Base-by-base conservation (phyloP, 2,797 vertebrate genomes). In the Labeo calbasu region DNA sequence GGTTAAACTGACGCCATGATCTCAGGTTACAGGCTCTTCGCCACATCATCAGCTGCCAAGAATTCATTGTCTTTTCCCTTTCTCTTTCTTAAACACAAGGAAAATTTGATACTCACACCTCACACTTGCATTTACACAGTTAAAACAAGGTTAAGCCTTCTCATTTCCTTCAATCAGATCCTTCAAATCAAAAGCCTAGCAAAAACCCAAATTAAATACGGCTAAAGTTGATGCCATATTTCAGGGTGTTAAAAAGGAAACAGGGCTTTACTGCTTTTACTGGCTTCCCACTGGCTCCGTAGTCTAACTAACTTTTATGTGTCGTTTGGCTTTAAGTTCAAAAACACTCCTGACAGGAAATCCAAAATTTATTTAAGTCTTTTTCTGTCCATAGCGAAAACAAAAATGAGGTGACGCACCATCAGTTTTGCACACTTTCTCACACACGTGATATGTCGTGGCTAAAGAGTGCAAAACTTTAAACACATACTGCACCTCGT, bases 1-100 rank as follows among this genome's bases (percentile, higher is more conserved):
- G 25, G 66, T 79, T 65, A 65, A 78, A 65, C 79, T 59, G 55
- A 86, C 79, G 36, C 69, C n/a, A 61, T 82, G 79, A 88, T 59
- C 73, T 66, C 55, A 85, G 75, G 69, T 76, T 83, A 69, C 83
- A 78, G 65, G 70, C 68, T 71, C 77, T 81, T 84, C 25, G 9
- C 71, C 69, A 76, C 63, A 66, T 14, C 65, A 65, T 61, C 55
- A 85, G 50, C 53, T 77, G 85, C 70, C 40, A 69, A 66, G 25
- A 51, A 50, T 80, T 83, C 32, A 85, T 79, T 53, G 77, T 63
- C 25, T 63, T 63, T 63, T 63, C 61, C 61, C 25, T 28, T 63
- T 79, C 61, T 51, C 80, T 50, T 69, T 73, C 23, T 63, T 63
- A 63, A 63, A 28, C 61, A 7, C 28, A 73, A 73, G 25, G 36